A percentile compares a stretch with the other conserved stretches of the same genome.
These are phyloP conservation scores for Dryococelus australis DNA, from an alignment of 2,888 invertebrate species.

Conservation along the genomic window DNA sequence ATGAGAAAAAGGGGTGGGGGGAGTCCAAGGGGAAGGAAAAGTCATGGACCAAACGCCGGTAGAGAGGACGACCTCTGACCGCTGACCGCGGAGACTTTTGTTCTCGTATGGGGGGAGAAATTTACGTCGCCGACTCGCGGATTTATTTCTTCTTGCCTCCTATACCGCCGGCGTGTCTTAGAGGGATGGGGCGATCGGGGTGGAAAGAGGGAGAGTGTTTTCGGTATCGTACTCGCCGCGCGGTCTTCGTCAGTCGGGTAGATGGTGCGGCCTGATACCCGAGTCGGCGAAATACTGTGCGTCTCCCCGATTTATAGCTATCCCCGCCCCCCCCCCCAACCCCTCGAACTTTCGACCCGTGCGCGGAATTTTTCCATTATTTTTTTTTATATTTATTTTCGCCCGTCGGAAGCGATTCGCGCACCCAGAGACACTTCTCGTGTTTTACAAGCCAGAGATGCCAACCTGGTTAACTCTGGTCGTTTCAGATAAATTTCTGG, in stretches of 20 bases:
- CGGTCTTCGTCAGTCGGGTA: not conserved
- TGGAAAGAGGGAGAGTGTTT: too few species aligned
- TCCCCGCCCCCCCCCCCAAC: not conserved
- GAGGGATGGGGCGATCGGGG: not conserved
- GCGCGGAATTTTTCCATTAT: too few species aligned
- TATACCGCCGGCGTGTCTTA: not conserved
- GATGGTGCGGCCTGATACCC: not conserved
- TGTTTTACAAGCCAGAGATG: too few species aligned
- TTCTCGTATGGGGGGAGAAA: too few species aligned
- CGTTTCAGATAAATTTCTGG: too few species aligned
- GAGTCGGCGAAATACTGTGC: not conserved
- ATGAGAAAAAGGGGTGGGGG: not conserved
- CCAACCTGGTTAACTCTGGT: too few species aligned
- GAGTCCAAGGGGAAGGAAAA: not conserved
- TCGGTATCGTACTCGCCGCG: not conserved
- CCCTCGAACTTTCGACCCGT: not conserved
- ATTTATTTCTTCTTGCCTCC: not conserved
- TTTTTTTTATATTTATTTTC: too few species aligned
- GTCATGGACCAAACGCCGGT: too few species aligned
- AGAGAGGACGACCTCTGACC: too few species aligned
- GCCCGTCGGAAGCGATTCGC: too few species aligned
- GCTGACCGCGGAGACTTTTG: too few species aligned
- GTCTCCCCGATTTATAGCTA: not conserved
- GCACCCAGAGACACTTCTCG: too few species aligned
- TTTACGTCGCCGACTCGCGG: not conserved